Evolutionary conservation across 2,797 vertebrate genomes (phyloP), one percentile per base, ranked within the genome.

Genomic region (Tauraco hartlaubi): DNA sequence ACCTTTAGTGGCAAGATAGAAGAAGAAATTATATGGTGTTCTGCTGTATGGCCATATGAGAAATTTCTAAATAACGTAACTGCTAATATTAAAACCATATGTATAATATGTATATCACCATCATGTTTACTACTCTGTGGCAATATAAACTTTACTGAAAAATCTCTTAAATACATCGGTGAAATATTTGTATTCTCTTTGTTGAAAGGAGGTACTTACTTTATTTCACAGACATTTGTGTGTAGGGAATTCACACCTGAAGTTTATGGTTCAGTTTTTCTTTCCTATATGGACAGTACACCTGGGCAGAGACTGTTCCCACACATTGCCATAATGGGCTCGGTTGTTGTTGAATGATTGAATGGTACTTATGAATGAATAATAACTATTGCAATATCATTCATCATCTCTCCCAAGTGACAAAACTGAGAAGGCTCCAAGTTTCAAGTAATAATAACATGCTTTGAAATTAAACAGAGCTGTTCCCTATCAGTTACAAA

Each of bases 41-140:
- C 20, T 64, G 29, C 25, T 69, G 21, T 62, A 71, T 74, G 66
- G 31, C 14, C 7, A 7, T 25, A 48, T 37, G 12, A 83, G 11
- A 92, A 75, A 81, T 52, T 48, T 75, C 91, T 89, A 75, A 96
- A 83, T 85, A 87, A 88, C 52, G 39, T 52, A 85, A 72, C 16
- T 31, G 7, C 31, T 90, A 84, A 5, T 15, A 77, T 66, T 59
- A 68, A 87, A 25, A 56, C 20, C 33, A 26, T 22, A 11, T 19
- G 23, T 64, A 31, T 81, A 46, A 21, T 51, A 44, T 26, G 3
- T 59, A 25, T 88, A n/a, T 58, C 11, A 48, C 26, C 31, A 49
- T 26, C 4, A 6, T 31, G 16, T 52, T 92, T 79, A 66, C 48
- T 64, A 31, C 28, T 85, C 22, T 35, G 37, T 67, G 41, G 12